phyloP scores from a whole-genome alignment of 1,140 invertebrate genomes.

The Eurosta solidaginis region DNA sequence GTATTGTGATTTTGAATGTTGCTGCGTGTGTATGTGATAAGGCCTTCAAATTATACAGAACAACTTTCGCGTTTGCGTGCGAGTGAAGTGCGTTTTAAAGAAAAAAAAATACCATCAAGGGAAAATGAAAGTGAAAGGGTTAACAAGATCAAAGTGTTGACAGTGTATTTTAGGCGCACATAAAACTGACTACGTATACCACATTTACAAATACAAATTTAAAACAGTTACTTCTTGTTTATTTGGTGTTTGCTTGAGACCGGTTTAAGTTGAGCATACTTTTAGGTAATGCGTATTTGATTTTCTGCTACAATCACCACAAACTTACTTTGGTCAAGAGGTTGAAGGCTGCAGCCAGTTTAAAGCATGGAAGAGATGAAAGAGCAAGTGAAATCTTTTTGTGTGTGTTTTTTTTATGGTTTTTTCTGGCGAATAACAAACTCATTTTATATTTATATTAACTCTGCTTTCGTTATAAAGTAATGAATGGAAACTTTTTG shows the following conservation, averaged over 20 bases:
- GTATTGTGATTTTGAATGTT: neutral
- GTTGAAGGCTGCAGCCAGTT: neutral
- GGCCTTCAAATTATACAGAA: neutral
- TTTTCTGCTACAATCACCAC: neutral
- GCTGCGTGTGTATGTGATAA: neutral
- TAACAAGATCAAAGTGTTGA: conserved; percentile 12
- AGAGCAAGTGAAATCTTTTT: no score
- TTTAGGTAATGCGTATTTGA: neutral
- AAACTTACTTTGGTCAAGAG: neutral
- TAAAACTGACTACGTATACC: no score
- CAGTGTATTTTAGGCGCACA: neutral
- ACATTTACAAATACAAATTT: no score
- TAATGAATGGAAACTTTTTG: neutral
- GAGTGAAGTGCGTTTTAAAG: conserved; percentile 2
- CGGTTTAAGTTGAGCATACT: neutral
- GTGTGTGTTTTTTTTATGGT: neutral
- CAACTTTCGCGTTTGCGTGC: neutral
- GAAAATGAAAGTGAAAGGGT: conserved; percentile 27
- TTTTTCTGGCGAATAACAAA: no score
- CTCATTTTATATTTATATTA: no score
- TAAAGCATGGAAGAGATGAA: neutral
- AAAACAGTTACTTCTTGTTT: neutral
- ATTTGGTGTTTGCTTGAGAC: conserved; percentile 15
- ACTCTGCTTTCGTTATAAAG: no score
- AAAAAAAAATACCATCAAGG: neutral